Base-by-base conservation (phyloP, 2,888 invertebrate genomes). In the Protodeltote pygarga region DNA sequence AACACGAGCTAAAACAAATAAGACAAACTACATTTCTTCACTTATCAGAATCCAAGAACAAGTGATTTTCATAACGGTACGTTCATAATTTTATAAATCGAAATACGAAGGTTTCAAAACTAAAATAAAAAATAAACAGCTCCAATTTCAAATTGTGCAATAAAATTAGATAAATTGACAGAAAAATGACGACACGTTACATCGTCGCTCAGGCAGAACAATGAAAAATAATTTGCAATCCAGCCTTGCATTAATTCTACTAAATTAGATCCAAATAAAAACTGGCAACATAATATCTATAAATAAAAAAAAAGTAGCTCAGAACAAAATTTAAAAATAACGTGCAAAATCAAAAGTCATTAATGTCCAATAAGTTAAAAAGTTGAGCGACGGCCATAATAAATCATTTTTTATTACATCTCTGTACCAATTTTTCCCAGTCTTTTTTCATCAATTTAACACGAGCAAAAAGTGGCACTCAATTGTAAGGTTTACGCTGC, bases 401-500 rank as follows among this genome's bases (percentile, higher is more conserved):
- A 92, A 92, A 92, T 92, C 91, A 92, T 89, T 89, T 87, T 89
- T 85, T 87, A 87, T 89, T 87, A 85, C 87, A 87, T 87, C 84
- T 85, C 85, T 73, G 78, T 80, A 83, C 80, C 83, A 85, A 87
- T 86, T 87, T 88, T 85, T 85, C 84, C 72, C 71, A 79, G 85
- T 86, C 86, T 84, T 89, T 89, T 89, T 91, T 91, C 91, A 89
- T 90, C 89, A 90, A 89, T 90, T 90, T 89, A 88, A 89, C 87
- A 80, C 81, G 85, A 85, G 84, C 87, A 87, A 88, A 89, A 88
- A 87, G 84, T 85, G 85, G 84, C 89, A 88, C 85, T 89, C 90
- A 89, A 90, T 89, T 90, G 89, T 85, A 84, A 83, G 85, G 81
- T 87, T 89, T 88, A 80, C 74, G 82, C 78, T 74, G 70, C 71